phyloP scores from a whole-genome alignment of 2,888 invertebrate species.

The Ophonus ardosiacus region DNA sequence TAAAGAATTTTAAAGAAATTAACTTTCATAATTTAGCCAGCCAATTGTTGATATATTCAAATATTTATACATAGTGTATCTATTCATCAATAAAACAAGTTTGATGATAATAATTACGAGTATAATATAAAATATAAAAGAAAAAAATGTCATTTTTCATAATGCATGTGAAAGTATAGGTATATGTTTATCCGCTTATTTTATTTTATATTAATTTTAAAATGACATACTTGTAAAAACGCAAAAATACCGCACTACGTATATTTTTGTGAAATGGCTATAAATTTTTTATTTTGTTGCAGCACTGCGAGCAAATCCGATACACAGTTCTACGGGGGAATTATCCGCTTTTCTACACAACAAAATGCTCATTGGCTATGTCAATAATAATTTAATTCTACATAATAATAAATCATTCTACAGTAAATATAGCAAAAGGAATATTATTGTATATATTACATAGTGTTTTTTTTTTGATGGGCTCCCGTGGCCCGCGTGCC shows the following conservation, averaged over 20 bases:
- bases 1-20: too few relatives aligned
- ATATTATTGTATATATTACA: too few relatives aligned
- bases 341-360: background rate
- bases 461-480: too few relatives aligned
- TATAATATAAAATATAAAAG: background rate
- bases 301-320: conserved; percentile 9
- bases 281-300: conserved; percentile 15
- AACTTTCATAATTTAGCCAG: too few relatives aligned
- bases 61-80: too few relatives aligned
- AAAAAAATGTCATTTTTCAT: background rate
- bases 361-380: background rate
- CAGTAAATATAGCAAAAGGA: background rate
- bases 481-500: too few relatives aligned
- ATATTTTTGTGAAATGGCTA: background rate
- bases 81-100: background rate
- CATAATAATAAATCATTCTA: background rate
- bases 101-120: background rate
- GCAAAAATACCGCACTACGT: background rate
- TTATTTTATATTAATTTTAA: background rate
- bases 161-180: background rate
- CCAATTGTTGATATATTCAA: too few relatives aligned
- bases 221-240: background rate
- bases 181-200: background rate
- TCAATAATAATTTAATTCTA: conserved; percentile 20
- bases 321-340: background rate